Conservation (phyloP, 2,797 vertebrate genomes). For the Triplophysa bombifrons region DNA sequence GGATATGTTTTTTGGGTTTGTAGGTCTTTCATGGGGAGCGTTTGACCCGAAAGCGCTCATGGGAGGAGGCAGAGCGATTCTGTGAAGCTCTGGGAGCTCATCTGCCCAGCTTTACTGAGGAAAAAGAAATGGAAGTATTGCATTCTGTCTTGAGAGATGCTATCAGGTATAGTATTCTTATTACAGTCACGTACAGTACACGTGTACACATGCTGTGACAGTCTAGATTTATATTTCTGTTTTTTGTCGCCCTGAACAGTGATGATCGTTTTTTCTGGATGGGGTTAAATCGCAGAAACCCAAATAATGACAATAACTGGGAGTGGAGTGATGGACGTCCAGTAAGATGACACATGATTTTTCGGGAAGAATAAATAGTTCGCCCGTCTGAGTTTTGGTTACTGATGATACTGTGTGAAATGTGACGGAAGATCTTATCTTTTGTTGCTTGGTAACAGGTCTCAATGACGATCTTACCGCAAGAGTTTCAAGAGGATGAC, state of each 20-base stretch:
- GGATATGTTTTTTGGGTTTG: not conserved
- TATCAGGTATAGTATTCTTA: slow-evolving; percentile 80
- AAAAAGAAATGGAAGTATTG: slow-evolving; percentile 79
- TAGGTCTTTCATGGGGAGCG: slow-evolving; percentile 91
- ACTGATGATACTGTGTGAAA: not conserved
- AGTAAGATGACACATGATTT: slow-evolving; percentile 75
- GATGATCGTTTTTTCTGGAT: slow-evolving; percentile 90
- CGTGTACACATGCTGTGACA: not conserved
- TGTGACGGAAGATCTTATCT: not conserved
- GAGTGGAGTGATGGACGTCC: slow-evolving; percentile 89
- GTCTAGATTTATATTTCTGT: slow-evolving; percentile 10
- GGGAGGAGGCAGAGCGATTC: slow-evolving; percentile 92
- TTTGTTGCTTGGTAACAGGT: slow-evolving; percentile 74
- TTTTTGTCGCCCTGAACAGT: slow-evolving; percentile 70
- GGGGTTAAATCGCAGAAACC: slow-evolving; percentile 92
- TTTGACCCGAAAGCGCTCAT: slow-evolving; percentile 87
- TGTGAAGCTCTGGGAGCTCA: slow-evolving; percentile 89
- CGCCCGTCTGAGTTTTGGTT: not conserved
- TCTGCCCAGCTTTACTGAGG: slow-evolving; percentile 85
- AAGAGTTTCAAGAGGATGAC: slow-evolving; percentile 83
- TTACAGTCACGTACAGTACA: not conserved
- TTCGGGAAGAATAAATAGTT: not conserved
- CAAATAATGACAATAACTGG: slow-evolving; percentile 85
- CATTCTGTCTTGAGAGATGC: slow-evolving; percentile 78
- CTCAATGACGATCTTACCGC: slow-evolving; percentile 78